Evolutionary conservation across 2,113 vertebrate species (phyloP), one percentile per base, ranked within the genome.

Genomic region (Dinomys branickii): DNA sequence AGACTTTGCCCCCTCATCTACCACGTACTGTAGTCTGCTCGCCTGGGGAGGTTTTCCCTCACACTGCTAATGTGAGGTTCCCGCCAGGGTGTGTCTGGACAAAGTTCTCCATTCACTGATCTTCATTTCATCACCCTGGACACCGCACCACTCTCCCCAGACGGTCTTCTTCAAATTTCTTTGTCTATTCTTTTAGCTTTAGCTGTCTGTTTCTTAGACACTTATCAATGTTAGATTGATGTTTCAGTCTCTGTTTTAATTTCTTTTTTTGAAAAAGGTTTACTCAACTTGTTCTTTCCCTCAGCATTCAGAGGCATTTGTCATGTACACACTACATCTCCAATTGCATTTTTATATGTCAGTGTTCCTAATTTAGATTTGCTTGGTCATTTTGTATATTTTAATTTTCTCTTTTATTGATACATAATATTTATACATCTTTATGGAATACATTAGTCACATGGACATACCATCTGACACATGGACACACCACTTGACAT

Each of bases 311-410:
- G 47, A 78, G 85, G 67, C 13, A 38, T 3, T 83, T 93, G 22
- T 91, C 65, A 78, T 83, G 86, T 77, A 61, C 26, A 1, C 0
- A 50, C 7, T 61, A 44, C 5, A 80, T 58, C 2, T 7, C 59
- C 69, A 47, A 90, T 90, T 96, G 86, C 92, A 81, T 35, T 63
- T 93, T 88, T 52, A 93, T 80, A 14, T 75, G 52, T 61, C 50
- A 95, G 4, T 47, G 11, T 41, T 28, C 63, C 12, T 85, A 44
- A 56, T 77, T 77, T 33, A 84, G 12, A 35, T 67, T 91, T 91
- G 30, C 11, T 52, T 33, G 56, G 54, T 26, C 87, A 78, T 54
- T n/a, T 2, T 58, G 0, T 20, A 82, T 61, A 52, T 58, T 91
- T 41, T 35, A 35, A 38, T n/a, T 22, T 38, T 52, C 38, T 33